These are phyloP conservation scores for Emydura subglobosa DNA, from an alignment of 2,113 vertebrate species.

Conservation along the genomic window DNA sequence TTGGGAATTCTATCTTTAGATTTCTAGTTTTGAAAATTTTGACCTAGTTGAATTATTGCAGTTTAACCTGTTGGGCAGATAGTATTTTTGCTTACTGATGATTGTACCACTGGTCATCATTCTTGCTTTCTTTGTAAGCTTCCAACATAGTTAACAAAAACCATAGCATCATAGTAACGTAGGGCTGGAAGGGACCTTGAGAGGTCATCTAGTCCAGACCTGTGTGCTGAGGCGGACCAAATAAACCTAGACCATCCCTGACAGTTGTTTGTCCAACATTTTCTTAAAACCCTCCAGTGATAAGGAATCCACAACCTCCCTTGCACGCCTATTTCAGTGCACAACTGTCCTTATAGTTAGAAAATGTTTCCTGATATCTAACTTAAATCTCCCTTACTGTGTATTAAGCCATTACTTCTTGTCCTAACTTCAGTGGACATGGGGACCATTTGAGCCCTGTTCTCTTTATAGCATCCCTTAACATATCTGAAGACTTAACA, in stretches of 20 bases:
- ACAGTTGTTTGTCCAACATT: not conserved
- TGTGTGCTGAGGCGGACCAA: not conserved
- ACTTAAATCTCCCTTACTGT: not conserved
- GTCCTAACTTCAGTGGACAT: not conserved
- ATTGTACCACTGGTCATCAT: accelerated
- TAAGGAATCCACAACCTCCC: not conserved
- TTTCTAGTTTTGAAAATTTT: accelerated
- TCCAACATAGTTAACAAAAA: not conserved
- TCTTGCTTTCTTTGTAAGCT: not conserved
- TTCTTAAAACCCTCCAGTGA: not conserved
- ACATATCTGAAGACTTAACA: not conserved
- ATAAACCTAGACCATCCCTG: not conserved
- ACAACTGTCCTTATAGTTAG: not conserved
- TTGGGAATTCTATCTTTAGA: accelerated
- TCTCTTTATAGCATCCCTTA: not conserved
- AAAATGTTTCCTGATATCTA: not conserved
- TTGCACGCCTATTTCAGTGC: not conserved
- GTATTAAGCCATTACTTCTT: not conserved
- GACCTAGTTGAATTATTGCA: not conserved
- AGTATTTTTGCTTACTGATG: accelerated
- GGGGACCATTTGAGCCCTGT: not conserved
- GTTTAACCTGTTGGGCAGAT: not conserved
- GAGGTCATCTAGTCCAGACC: not conserved
- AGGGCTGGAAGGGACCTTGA: not conserved
- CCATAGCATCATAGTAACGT: not conserved